A percentile compares a stretch with the other conserved stretches of the same genome.
Evolutionary conservation across 2,113 vertebrate species (phyloP).

Genomic region (Vulpes ferrilata): DNA sequence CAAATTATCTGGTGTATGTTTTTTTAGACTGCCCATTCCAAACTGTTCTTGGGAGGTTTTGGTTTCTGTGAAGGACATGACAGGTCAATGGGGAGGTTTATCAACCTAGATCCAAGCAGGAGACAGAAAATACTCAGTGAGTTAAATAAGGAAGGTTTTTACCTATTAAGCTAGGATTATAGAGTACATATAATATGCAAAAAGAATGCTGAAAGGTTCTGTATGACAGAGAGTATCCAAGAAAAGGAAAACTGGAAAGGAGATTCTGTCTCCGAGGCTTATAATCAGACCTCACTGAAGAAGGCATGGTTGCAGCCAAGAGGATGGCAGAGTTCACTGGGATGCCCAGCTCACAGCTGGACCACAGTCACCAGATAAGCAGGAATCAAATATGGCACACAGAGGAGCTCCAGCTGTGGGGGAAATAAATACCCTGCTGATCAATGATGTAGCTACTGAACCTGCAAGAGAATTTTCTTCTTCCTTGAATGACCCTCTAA

Average conservation of each 20-base stretch:
- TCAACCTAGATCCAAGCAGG: not conserved
- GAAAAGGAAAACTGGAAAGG: not conserved
- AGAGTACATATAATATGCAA: not conserved
- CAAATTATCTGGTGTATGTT: not conserved
- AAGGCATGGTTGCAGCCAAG: not conserved
- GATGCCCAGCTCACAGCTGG: not conserved
- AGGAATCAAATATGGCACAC: not conserved
- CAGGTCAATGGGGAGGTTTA: fast-evolving
- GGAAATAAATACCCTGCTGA: not conserved
- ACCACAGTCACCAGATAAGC: not conserved
- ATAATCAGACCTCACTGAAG: not conserved
- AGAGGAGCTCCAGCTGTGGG: fast-evolving
- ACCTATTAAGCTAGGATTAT: not conserved
- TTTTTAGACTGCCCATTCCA: not conserved
- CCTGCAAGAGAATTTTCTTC: not conserved
- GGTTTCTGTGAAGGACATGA: not conserved
- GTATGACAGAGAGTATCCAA: not conserved
- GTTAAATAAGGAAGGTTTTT: not conserved
- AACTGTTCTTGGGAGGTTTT: not conserved
- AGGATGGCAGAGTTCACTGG: not conserved
- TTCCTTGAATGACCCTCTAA: not conserved
- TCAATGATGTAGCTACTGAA: not conserved
- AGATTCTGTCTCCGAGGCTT: not conserved
- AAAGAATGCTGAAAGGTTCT: not conserved
- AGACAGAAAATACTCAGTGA: not conserved